Evolutionary conservation across 2,797 vertebrate species (phyloP).

Genomic region (Hyperoplus immaculatus): DNA sequence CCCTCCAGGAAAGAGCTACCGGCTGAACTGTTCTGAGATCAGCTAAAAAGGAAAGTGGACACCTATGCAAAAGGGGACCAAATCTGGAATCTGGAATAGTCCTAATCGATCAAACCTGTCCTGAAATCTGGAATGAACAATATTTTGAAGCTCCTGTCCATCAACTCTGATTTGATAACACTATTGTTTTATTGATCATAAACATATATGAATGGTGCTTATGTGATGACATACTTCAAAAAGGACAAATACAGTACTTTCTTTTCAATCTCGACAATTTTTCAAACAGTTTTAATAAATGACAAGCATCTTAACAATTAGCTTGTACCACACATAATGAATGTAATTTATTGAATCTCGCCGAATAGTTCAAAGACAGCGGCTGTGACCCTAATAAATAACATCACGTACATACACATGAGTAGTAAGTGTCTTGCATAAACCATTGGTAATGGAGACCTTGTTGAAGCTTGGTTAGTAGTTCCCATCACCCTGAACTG

Average conservation of each 20-base stretch:
- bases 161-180: too few relatives aligned
- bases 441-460: not conserved
- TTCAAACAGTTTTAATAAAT: not conserved
- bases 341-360: slow-evolving; percentile 17
- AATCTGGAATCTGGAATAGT: not conserved
- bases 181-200: too few relatives aligned
- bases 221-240: not conserved
- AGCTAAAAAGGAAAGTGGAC: not conserved
- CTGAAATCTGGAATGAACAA: not conserved
- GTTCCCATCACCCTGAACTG: slow-evolving; percentile 16
- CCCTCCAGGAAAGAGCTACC: slow-evolving; percentile 90
- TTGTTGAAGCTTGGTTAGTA: not conserved
- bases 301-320: not conserved
- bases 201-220: not conserved
- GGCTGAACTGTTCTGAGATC: slow-evolving; percentile 84
- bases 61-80: not conserved
- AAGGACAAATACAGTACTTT: not conserved
- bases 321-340: not conserved
- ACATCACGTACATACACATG: not conserved
- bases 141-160: not conserved
- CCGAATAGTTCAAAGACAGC: not conserved
- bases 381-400: slow-evolving; percentile 7
- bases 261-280: not conserved
- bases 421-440: not conserved
- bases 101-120: not conserved